These are phyloP conservation scores for Sebastes schlegelii DNA, from an alignment of 2,113 vertebrate species.

Conservation along the genomic window DNA sequence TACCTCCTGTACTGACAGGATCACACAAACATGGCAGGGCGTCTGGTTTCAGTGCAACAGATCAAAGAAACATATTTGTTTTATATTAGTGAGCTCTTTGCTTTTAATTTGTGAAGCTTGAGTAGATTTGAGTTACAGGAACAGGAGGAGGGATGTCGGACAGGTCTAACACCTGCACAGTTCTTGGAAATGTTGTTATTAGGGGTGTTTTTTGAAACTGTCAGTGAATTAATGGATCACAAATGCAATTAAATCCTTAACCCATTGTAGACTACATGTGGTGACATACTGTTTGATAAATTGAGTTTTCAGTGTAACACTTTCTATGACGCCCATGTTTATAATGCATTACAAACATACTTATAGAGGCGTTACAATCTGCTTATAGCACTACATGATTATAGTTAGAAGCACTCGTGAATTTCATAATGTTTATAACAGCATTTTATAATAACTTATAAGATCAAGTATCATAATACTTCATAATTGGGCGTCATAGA, in stretches of 20 bases:
- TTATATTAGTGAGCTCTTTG: slow-evolving; percentile 6
- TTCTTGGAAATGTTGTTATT: neutral
- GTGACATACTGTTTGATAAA: neutral
- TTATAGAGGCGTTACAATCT: too few species aligned
- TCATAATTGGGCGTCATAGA: neutral
- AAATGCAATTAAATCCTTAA: neutral
- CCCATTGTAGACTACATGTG: neutral
- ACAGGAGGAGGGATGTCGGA: neutral
- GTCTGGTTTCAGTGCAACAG: slow-evolving; percentile 2
- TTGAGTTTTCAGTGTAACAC: too few species aligned
- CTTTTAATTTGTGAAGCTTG: slow-evolving; percentile 33
- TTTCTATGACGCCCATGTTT: too few species aligned
- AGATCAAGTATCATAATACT: too few species aligned
- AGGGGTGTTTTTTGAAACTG: slow-evolving; percentile 1
- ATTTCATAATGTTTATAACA: too few species aligned
- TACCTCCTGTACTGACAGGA: slow-evolving; percentile 23
- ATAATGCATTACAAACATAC: too few species aligned
- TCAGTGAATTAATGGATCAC: neutral
- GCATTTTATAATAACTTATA: too few species aligned
- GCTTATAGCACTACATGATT: too few species aligned
- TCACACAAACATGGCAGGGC: slow-evolving; percentile 29
- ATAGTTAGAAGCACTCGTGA: too few species aligned
- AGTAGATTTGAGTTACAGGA: neutral
- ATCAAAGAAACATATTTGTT: slow-evolving; percentile 28
- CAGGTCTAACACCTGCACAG: neutral